phyloP scores from a whole-genome alignment of 2,797 vertebrate species.

The Eulemur mongoz region DNA sequence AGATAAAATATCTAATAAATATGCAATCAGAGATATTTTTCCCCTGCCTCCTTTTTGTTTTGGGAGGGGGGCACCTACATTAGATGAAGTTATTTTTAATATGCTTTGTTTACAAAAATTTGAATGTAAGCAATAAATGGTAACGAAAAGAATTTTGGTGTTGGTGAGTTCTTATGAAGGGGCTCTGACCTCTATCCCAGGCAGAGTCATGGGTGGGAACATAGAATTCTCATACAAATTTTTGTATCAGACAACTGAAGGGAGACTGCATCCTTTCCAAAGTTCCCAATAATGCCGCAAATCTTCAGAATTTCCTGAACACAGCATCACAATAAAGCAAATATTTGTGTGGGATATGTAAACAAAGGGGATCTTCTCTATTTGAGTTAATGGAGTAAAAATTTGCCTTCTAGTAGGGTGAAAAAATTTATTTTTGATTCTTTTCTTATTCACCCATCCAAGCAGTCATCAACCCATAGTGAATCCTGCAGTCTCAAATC shows the following conservation, averaged over 20 bases:
- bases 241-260: background rate
- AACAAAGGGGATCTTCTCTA: background rate
- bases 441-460: background rate
- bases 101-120: background rate
- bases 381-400: background rate
- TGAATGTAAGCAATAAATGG: background rate
- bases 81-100: background rate
- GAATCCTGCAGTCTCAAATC: background rate
- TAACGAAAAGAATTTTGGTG: background rate
- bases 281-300: background rate
- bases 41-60: fast-evolving
- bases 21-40: background rate
- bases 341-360: background rate
- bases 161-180: background rate
- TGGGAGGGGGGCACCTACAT: background rate
- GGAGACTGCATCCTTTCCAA: background rate
- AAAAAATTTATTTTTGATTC: background rate
- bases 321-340: background rate
- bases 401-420: background rate
- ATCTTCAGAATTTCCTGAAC: background rate
- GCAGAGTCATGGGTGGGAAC: background rate
- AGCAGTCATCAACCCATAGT: background rate
- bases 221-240: background rate
- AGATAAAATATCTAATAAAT: background rate
- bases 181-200: background rate